These are phyloP conservation scores for Enteromius viviparus DNA, from an alignment of 2,797 vertebrate species.

Conservation along the genomic window DNA sequence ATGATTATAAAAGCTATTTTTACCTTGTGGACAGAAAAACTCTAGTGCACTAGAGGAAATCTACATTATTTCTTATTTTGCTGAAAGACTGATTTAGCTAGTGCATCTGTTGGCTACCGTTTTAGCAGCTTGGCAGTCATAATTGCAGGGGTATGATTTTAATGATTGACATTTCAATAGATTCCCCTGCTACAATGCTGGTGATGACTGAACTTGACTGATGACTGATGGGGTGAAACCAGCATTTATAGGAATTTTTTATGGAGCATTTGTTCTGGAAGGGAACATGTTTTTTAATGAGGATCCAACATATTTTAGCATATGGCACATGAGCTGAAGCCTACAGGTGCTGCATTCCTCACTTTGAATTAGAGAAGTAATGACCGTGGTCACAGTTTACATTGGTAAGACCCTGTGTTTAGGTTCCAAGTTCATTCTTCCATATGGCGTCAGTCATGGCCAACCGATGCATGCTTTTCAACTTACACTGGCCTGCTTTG, in stretches of 20 bases:
- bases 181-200: neutral
- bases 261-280: neutral
- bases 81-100: neutral
- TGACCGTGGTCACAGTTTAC: neutral
- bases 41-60: neutral
- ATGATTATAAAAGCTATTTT: neutral
- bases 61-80: neutral
- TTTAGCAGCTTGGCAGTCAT: constrained; percentile 8
- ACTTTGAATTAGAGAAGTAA: neutral
- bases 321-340: neutral
- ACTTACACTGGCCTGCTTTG: constrained; percentile 20
- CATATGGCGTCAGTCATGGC: neutral
- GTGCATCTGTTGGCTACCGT: neutral
- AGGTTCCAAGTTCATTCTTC: neutral
- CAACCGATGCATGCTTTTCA: constrained; percentile 7
- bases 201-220: neutral
- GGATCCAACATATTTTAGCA: neutral
- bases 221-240: neutral
- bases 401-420: constrained; percentile 7
- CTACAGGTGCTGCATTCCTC: constrained; percentile 6
- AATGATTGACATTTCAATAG: constrained; percentile 1
- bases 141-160: neutral
- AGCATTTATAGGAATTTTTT: neutral
- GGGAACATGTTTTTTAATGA: constrained; percentile 3
- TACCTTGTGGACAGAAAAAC: neutral